These are phyloP conservation scores for Archegozetes longisetosus DNA, from an alignment of 1,140 invertebrate species.

Conservation along the genomic window DNA sequence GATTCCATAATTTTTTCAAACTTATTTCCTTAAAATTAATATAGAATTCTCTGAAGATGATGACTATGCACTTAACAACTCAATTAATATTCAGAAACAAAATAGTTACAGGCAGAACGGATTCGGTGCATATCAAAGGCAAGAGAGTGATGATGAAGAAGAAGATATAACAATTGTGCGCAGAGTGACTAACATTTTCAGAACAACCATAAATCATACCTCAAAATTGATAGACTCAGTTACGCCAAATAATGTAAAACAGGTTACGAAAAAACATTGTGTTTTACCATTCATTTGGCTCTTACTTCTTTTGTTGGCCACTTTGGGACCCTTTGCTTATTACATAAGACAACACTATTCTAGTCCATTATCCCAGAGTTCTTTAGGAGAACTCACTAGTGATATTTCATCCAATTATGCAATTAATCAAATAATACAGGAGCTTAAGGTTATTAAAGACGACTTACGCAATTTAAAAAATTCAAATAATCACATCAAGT, in stretches of 20 bases:
- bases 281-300: neutral
- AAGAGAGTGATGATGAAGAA: constrained; percentile 4
- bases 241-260: neutral
- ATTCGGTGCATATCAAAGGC: neutral
- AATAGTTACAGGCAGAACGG: neutral
- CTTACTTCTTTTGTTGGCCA: neutral
- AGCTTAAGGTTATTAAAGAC: neutral
- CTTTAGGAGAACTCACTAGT: neutral
- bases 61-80: neutral
- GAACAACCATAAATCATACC: neutral
- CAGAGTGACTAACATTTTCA: constrained; percentile 1
- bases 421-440: neutral
- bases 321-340: neutral
- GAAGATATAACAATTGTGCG: constrained; percentile 6
- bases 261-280: neutral
- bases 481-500: neutral
- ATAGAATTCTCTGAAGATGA: neutral
- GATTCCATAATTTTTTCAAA: too few species aligned
- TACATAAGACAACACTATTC: neutral
- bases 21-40: too few species aligned
- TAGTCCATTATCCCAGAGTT: neutral
- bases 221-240: neutral
- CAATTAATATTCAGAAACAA: neutral
- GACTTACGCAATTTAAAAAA: neutral
- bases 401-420: neutral